Base-by-base conservation (phyloP, 2,888 invertebrate species). In the Drosophila neotestacea region DNA sequence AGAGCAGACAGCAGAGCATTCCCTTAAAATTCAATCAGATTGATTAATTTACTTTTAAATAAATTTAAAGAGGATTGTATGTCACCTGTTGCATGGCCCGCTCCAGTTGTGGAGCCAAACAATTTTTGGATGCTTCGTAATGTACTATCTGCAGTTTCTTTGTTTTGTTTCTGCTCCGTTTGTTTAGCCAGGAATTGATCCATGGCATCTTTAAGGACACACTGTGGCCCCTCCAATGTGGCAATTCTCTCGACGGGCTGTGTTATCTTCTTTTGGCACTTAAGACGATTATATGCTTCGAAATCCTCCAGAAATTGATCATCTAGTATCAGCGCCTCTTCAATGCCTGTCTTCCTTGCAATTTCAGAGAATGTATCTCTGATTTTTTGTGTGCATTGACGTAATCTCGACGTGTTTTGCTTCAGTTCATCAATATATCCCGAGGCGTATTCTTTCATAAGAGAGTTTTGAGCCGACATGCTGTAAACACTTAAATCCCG, bases 401-500 rank as follows among this genome's bases (percentile, higher is more conserved):
- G 87, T 4, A 84, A 55, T 3, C 63, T 73, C 1, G 36, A 51
- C 27, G 76, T 88, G 39, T 80, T 73, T 5, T 60, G 59, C 6
- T 90, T 85, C 2, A 88, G 55, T 22, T 85, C 86, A 4, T 70
- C 79, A 0, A 92, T 71, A 60, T 91, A 92, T 0, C 72, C 80
- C 0, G 92, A 91, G 0, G 87, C 81, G 56, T 89, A 90, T 47
- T 85, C 84, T 38, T 91, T 92, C 55, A 90, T 85, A 2, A 89
- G 69, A 0, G 67, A 51, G 62, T 89, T 88, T 41, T 90, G 86
- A 0, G 64, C 60, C 4, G 69, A 73, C 83, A 92, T 83, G 30
- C 71, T 71, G 11, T 83, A 75, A 1, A 85, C 65, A 22, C 77
- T 84, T 28, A 70, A 62, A n/a, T 65, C 55, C 0, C 58, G 59